Base-by-base conservation (phyloP, 37 sponge, comb jelly and placozoan genomes). In the Lycopodina hypogea region DNA sequence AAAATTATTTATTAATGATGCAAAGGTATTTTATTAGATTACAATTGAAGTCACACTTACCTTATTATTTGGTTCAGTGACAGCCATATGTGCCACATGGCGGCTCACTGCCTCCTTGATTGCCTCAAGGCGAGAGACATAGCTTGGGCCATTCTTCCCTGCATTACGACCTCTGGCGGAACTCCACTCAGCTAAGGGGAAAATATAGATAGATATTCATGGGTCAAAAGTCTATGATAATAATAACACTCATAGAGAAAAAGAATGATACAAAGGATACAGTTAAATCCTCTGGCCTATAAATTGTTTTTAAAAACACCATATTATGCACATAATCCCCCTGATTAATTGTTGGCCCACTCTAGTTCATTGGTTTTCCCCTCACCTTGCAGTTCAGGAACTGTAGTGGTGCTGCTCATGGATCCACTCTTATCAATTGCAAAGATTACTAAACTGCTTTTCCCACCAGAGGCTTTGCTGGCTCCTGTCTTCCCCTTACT, bases 351-450 rank as follows among this genome's bases (percentile, higher is more conserved):
- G n/a, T n/a, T n/a, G n/a, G n/a, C n/a, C n/a, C n/a, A n/a, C n/a
- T n/a, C n/a, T n/a, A n/a, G n/a, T n/a, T n/a, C 48, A 45, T 45
- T 76, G 45, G 9, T 24, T 4, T n/a, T 17, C 28, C 6, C 23
- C 66, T 76, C 40, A 93, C 93, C 90, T 85, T 96, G 96, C 4
- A 96, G 86, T 0, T 72, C 84, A 52, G 93, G 93, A 0, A 96
- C 88, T 35, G 90, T 79, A 23, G 79, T 85, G 32, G 93, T 93
- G 73, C 45, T 55, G 30, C 74, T 75, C 96, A 96, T 96, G 4
- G 93, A 93, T 0, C 93, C 90, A 82, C 93, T 93, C 50, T 93
- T 69, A 68, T 96, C 96, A 34, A 96, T 80, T 21, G 90, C 94
- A 84, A 90, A 96, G 14, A 93, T 84, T 37, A 96, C 84, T 75